A percentile compares a stretch with the other conserved stretches of the same genome.
phyloP scores from a whole-genome alignment of 1,140 invertebrate species.

The Epicauta chinensis region DNA sequence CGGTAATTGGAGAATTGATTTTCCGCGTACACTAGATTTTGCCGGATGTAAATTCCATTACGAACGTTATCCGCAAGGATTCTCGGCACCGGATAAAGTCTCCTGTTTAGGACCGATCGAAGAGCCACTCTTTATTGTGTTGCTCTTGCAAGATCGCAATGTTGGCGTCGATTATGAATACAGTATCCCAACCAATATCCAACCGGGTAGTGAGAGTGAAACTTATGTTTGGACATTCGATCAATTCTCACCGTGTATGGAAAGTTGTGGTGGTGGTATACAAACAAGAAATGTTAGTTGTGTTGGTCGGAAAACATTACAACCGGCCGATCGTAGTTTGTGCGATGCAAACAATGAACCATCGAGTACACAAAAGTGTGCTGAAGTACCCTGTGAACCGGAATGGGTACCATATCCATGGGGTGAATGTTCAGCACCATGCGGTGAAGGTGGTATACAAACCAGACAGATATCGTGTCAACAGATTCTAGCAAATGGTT shows the following conservation, averaged over 20 bases:
- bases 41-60: conserved; percentile 84
- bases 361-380: conserved; percentile 62
- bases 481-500: conserved; percentile 59
- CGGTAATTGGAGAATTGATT: conserved; percentile 90
- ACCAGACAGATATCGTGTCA: conserved; percentile 71
- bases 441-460: conserved; percentile 68
- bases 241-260: conserved; percentile 73
- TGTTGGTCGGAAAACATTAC: conserved; percentile 58
- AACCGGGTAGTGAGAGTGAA: conserved; percentile 57
- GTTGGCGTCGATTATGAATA: conserved; percentile 88
- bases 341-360: conserved; percentile 71
- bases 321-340: conserved; percentile 62
- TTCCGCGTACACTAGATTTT: conserved; percentile 70
- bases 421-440: conserved; percentile 74
- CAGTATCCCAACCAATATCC: conserved; percentile 71
- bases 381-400: conserved; percentile 71
- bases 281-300: conserved; percentile 69
- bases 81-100: conserved; percentile 76
- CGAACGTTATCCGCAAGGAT: conserved; percentile 69
- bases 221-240: conserved; percentile 75
- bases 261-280: conserved; percentile 81
- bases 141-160: conserved; percentile 80
- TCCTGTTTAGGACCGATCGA: conserved; percentile 77
- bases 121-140: conserved; percentile 82
- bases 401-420: conserved; percentile 76